Evolutionary conservation across 2,888 invertebrate species (phyloP), one percentile per base, ranked within the genome.

Genomic region (Galerucella nymphaeae): DNA sequence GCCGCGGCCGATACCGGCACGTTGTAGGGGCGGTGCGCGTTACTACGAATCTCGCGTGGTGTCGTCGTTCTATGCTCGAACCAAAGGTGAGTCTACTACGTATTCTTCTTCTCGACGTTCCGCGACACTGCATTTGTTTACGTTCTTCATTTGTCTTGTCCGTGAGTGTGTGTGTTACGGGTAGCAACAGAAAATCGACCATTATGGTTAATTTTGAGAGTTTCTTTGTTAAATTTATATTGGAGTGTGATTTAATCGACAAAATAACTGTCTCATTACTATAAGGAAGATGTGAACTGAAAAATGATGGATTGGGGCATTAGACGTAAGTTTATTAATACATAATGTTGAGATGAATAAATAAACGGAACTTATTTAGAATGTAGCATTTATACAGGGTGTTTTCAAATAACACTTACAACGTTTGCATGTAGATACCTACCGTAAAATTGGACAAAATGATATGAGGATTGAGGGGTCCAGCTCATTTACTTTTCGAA

Each of bases 231-330:
- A 48, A n/a, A 48, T 64, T 8, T 71, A 48, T 30, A 20, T 57
- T 55, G 10, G 16, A 11, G n/a, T 70, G 55, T 63, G 67, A 53
- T 30, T 59, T 61, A 23, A 58, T n/a, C 13, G 9, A 16, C 11
- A 10, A 20, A 55, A 65, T 48, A 23, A 41, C 53, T 23, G 45
- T 62, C n/a, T 14, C 23, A 45, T 59, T 45, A 62, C 20, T 58
- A 69, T 66, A 69, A 72, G 66, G 70, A 70, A 64, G 50, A 76
- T 74, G 74, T 76, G 76, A 69, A 45, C 50, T 67, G 74, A 77
- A 90, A 87, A 83, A 92, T 91, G 92, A 91, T 92, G 91, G 92
- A 92, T 88, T 92, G 92, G 92, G 92, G 92, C 79, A 91, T 92
- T 82, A 89, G 92, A 89, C 91, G 92, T 92, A 90, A 89, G 92